These are phyloP conservation scores for Eriosoma lanigerum DNA, from an alignment of 1,140 invertebrate genomes.

Conservation along the genomic window DNA sequence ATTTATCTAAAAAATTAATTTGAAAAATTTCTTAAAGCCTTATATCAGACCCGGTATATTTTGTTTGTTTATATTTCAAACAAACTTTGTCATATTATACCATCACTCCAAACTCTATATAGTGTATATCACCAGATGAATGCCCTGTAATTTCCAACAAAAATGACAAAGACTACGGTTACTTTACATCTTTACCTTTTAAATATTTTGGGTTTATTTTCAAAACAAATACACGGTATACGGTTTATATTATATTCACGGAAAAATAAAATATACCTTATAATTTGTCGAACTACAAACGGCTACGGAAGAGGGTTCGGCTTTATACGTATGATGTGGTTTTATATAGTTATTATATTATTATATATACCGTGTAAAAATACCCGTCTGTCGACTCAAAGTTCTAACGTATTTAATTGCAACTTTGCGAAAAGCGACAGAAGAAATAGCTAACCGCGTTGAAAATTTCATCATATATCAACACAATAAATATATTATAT, in stretches of 20 bases:
- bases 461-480: no score
- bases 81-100: background rate
- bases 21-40: no score
- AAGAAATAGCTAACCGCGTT: no score
- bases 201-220: background rate
- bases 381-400: background rate
- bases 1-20: no score
- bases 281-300: background rate
- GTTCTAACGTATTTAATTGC: no score
- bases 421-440: no score
- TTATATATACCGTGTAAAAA: background rate
- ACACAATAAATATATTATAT: no score
- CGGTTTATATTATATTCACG: background rate
- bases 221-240: background rate
- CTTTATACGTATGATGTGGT: background rate
- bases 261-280: background rate
- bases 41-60: no score
- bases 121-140: no score
- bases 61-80: background rate
- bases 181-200: background rate
- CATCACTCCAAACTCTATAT: background rate
- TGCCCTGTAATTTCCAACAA: constrained; percentile 1
- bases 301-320: background rate
- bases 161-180: background rate
- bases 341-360: no score